Evolutionary conservation across 2,888 invertebrate genomes (phyloP).

Genomic region (Oscheius myriophilus): DNA sequence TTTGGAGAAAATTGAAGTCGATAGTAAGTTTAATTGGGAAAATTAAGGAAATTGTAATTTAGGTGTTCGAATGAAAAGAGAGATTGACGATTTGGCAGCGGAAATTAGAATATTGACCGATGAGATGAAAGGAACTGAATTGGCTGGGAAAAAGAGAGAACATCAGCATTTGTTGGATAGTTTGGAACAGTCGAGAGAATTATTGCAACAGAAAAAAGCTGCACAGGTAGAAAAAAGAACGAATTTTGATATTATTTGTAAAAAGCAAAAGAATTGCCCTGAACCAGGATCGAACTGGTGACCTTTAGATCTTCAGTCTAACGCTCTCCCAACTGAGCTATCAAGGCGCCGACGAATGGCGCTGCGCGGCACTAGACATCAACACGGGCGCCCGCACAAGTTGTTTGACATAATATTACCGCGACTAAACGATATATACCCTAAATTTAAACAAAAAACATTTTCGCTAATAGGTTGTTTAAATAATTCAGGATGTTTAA

Average conservation of each 20-base stretch:
- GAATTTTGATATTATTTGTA: no score
- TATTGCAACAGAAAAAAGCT: constrained; percentile 19
- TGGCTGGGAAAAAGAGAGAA: constrained; percentile 5
- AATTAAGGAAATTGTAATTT: background rate
- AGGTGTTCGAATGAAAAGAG: constrained; percentile 4
- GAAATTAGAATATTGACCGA: constrained; percentile 6
- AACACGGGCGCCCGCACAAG: no score
- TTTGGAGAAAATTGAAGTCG: constrained; percentile 3
- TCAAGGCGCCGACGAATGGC: constrained; percentile 29
- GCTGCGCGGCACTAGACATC: no score
- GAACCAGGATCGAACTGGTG: constrained; percentile 64
- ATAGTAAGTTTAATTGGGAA: background rate
- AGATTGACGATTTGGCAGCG: constrained; percentile 10
- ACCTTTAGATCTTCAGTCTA: constrained; percentile 67
- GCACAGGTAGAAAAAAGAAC: constrained; percentile 1
- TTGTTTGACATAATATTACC: no score
- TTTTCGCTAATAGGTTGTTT: no score
- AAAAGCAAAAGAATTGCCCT: constrained; percentile 39
- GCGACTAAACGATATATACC: no score
- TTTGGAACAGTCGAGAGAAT: constrained; percentile 12
- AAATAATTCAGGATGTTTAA: no score
- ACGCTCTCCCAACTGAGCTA: constrained; percentile 67
- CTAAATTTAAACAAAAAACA: no score
- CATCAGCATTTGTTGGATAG: background rate
- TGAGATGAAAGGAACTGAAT: constrained; percentile 1